phyloP scores from a whole-genome alignment of 2,797 vertebrate genomes.

The Agapornis canus region DNA sequence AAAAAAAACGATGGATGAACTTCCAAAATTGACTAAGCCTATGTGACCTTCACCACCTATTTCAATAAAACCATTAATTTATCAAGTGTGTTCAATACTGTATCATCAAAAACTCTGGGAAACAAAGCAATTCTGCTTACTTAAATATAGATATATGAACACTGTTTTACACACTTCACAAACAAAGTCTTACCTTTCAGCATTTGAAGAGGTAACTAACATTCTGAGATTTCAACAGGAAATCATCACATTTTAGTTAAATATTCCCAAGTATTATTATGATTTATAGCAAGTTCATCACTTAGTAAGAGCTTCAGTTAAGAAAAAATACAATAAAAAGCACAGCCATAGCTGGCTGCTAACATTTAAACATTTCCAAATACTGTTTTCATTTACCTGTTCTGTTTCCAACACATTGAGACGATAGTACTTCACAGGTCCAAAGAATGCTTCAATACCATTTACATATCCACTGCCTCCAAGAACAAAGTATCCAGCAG shows the following conservation, averaged over 20 bases:
- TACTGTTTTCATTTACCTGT: constrained; percentile 58
- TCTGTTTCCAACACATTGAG: constrained; percentile 74
- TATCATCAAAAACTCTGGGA: not conserved
- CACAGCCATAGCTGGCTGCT: not conserved
- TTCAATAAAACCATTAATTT: not conserved
- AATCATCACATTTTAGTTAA: not conserved
- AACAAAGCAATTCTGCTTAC: not conserved
- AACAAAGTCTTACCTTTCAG: not conserved
- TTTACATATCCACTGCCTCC: constrained; percentile 84
- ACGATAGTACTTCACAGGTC: constrained; percentile 88
- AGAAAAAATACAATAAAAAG: not conserved
- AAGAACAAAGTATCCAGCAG: constrained; percentile 88
- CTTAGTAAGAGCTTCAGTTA: not conserved
- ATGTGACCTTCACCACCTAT: not conserved
- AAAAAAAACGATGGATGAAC: not conserved
- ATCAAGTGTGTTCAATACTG: not conserved
- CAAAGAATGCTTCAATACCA: constrained; percentile 87
- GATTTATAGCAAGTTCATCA: not conserved
- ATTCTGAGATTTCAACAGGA: constrained; percentile 41
- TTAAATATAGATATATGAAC: not conserved
- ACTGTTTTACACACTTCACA: not conserved
- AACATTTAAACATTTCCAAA: not conserved
- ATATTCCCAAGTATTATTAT: not conserved
- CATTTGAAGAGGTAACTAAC: constrained; percentile 49
- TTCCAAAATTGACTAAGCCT: not conserved